Base-by-base conservation (phyloP, 2,797 vertebrate species). In the Ataeniobius toweri region DNA sequence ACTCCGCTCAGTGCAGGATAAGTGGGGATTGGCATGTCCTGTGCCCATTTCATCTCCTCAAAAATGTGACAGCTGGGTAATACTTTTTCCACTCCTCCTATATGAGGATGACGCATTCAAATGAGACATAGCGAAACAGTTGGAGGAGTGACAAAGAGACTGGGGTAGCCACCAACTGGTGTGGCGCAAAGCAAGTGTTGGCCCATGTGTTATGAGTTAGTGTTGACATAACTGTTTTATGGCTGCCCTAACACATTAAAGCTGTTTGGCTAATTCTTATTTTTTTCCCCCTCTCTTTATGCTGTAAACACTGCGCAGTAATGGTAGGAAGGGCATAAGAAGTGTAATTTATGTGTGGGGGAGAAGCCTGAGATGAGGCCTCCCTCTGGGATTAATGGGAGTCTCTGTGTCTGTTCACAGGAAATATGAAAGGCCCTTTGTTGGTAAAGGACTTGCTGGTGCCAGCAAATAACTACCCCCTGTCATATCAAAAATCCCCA, bases 361-460 rank as follows among this genome's bases (percentile, higher is more conserved):
- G 88, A 94, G 90, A 91, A 92, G 92, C 81, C 91, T 80, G 85
- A 88, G 93, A 94, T 94, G 93, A 92, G 92, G 86, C 89, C 90
- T 92, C 93, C 93, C 89, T 91, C 82, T 9, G 91, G 93, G 92
- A 94, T 94, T 95, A 94, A 94, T 95, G 91, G 91, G 89, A 93
- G 92, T 91, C 93, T 94, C 89, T 93, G 93, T 94, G 91, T 92
- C 92, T 95, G 92, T 93, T 94, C 94, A 93, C 90, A 92, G 90
- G 92, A 94, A 94, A 94, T 94, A 94, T 94, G 94, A 95, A 94
- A 95, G 93, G 92, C 89, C 89, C 92, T 94, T 95, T 95, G 95
- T 95, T 94, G 90, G 91, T 93, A 89, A 91, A 94, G 91, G 89
- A 91, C 85, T 89, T 82, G 84, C 89, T 89, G 90, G 91, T 94